Evolutionary conservation across 2,113 vertebrate species (phyloP).

Genomic region (Entelurus aequoreus): DNA sequence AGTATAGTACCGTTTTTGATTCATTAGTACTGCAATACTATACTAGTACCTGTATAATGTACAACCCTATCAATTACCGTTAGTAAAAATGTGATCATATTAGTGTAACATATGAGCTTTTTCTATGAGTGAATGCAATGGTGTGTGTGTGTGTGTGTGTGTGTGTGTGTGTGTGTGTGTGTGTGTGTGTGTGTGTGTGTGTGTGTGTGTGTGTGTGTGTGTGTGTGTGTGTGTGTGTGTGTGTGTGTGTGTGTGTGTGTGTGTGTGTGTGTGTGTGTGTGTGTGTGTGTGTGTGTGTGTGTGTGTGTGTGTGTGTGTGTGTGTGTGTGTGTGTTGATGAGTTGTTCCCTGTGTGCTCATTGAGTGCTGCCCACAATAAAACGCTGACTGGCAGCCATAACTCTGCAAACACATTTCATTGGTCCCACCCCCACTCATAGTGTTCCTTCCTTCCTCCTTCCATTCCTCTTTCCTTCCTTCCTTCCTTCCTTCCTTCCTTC

Average conservation of each 20-base stretch:
- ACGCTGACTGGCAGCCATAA: conserved; percentile 46
- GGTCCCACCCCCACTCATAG: conserved; percentile 7
- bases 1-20: no score
- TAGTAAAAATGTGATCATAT: no score
- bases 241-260: background rate
- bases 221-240: background rate
- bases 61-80: no score
- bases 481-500: conserved; percentile 13
- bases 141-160: background rate
- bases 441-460: background rate
- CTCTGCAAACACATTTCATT: conserved; percentile 37
- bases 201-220: background rate
- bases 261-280: background rate
- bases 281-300: background rate
- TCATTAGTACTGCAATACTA: no score
- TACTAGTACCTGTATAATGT: no score
- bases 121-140: background rate
- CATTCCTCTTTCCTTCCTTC: background rate
- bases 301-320: background rate
- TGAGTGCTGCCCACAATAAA: background rate
- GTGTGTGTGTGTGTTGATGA: background rate
- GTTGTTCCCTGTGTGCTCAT: background rate
- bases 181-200: background rate
- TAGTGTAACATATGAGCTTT: background rate
- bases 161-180: background rate